Evolutionary conservation across 2,888 invertebrate species (phyloP).

Genomic region (Lasioglossum oenotherae): DNA sequence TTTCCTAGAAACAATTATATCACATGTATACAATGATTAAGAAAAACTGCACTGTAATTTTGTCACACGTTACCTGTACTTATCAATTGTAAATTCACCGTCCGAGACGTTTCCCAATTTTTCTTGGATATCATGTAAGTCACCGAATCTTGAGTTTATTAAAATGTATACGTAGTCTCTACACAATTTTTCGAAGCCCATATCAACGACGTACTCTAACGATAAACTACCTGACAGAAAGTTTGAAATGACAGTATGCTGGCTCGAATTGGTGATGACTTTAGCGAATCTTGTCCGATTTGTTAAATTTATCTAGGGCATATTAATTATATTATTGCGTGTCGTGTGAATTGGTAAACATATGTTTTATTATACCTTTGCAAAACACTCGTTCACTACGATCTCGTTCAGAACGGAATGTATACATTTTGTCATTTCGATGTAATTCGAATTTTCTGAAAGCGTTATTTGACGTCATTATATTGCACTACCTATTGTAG

Average conservation of each 20-base stretch:
- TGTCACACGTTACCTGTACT: constrained; percentile 57
- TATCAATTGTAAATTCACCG: constrained; percentile 68
- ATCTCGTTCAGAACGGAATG: constrained; percentile 69
- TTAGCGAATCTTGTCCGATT: constrained; percentile 73
- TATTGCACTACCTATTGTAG: not conserved
- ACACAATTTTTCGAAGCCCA: constrained; percentile 78
- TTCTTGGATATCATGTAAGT: constrained; percentile 68
- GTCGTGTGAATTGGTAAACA: constrained; percentile 32
- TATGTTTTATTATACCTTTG: constrained; percentile 67
- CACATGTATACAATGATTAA: not conserved
- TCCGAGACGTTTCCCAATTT: constrained; percentile 63
- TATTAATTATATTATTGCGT: constrained; percentile 41
- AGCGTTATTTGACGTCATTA: constrained; percentile 11
- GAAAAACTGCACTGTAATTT: not conserved
- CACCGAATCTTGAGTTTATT: constrained; percentile 68
- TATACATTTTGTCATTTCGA: constrained; percentile 71
- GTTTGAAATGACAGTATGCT: constrained; percentile 60
- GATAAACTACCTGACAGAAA: constrained; percentile 74
- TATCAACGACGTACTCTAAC: constrained; percentile 77
- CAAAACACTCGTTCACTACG: constrained; percentile 58
- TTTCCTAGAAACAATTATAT: constrained; percentile 63
- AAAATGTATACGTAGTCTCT: constrained; percentile 77
- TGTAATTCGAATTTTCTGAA: constrained; percentile 62
- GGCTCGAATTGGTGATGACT: constrained; percentile 58
- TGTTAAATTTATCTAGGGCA: constrained; percentile 54